Conservation (phyloP, 2,888 invertebrate genomes). For the Phasia obesa region DNA sequence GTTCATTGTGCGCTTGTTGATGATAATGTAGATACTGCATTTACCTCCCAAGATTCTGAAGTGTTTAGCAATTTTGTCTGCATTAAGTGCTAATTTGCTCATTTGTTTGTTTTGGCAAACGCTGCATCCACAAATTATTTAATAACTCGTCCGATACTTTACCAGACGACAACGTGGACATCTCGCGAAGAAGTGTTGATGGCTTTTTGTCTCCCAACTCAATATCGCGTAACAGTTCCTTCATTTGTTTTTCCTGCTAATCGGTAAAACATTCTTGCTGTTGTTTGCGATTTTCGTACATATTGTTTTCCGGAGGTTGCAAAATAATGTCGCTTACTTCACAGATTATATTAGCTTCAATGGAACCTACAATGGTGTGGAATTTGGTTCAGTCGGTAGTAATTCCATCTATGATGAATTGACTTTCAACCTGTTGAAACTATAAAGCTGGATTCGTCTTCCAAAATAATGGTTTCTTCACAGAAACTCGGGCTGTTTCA, state of each 20-base stretch:
- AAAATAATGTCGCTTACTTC: background rate
- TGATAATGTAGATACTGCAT: too few relatives aligned
- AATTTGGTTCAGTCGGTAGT: background rate
- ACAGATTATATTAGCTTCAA: background rate
- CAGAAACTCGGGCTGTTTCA: background rate
- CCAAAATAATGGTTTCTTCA: background rate
- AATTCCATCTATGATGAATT: background rate
- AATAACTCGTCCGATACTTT: background rate
- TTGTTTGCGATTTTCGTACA: background rate
- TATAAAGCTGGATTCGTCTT: background rate
- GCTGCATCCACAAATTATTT: slow-evolving; percentile 6
- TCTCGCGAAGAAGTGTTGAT: slow-evolving; percentile 11
- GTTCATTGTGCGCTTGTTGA: too few relatives aligned
- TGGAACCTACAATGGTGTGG: background rate
- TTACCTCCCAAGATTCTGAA: too few relatives aligned
- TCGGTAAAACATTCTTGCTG: slow-evolving; percentile 4
- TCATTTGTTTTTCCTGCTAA: slow-evolving; percentile 1
- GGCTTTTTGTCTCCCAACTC: slow-evolving; percentile 18
- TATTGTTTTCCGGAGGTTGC: background rate
- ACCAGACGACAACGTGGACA: slow-evolving; percentile 11
- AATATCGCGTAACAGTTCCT: background rate
- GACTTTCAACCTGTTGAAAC: background rate
- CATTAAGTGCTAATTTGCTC: too few relatives aligned
- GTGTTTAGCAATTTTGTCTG: too few relatives aligned
- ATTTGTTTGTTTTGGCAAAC: background rate